Base-by-base conservation (phyloP, 2,888 invertebrate genomes). In the Macropis europaea region DNA sequence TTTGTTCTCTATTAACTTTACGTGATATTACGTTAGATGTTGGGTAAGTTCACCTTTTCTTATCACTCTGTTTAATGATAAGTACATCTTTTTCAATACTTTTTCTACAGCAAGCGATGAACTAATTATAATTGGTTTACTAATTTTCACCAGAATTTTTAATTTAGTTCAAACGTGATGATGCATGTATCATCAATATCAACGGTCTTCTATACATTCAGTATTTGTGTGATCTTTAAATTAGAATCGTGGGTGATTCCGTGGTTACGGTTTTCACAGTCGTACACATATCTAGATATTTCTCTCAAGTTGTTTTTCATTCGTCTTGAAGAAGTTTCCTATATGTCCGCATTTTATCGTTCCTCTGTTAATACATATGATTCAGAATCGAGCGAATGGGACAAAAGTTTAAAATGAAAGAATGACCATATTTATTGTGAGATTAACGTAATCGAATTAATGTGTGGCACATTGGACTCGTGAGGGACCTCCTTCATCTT, bases 401-500 rank as follows among this genome's bases (percentile, higher is more conserved):
- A 82, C 77, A 81, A 64, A 64, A 74, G 73, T 76, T 77, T 60
- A 75, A 81, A 81, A 82, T 79, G 75, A 82, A 77, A 79, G 45
- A 82, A 82, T 82, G 79, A 77, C 73, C 79, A 81, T 81, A 73
- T 81, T 82, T 82, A 82, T 82, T 81, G 71, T 68, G 79, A 64
- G 71, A 54, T 67, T 76, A 54, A 66, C 52, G 73, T 80, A 77
- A 76, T 74, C 63, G 60, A 82, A 80, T 90, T 90, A 90, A 81
- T 89, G 86, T 73, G 96, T 94, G 84, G 95, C 94, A 91, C 96
- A 96, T 89, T 96, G 96, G 48, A 95, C 94, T 81, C 94, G 92
- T 86, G 94, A 94, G 72, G 94, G 93, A 40, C 94, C 93, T 53
- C 94, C 94, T 76, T 97, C 97, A 76, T 96, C 95, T 84, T 97